Evolutionary conservation across 2,888 invertebrate genomes (phyloP).

Genomic region (Orthosia gracilis): DNA sequence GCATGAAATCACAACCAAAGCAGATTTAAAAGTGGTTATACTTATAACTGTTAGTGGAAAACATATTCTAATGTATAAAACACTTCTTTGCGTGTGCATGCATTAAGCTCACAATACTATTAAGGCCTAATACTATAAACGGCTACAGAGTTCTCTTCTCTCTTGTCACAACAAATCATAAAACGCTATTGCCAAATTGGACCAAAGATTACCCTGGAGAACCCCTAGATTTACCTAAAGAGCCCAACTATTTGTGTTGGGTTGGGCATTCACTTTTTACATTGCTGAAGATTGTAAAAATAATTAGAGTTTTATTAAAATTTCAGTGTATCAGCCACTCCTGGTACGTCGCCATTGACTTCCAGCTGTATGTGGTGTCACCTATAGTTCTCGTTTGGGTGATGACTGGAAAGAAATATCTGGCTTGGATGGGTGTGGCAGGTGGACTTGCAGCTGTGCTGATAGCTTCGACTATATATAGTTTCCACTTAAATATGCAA

Average conservation of each 20-base stretch:
- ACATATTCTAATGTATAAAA: neutral
- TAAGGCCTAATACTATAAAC: neutral
- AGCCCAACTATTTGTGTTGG: neutral
- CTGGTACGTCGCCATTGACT: conserved; percentile 76
- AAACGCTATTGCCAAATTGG: neutral
- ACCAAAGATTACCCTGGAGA: neutral
- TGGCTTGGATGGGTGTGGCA: conserved; percentile 72
- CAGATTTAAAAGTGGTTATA: too few relatives aligned
- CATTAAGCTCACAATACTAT: neutral
- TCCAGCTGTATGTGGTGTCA: conserved; percentile 76
- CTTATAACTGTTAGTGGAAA: neutral
- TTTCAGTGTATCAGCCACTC: conserved; percentile 76
- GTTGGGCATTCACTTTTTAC: neutral
- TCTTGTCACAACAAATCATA: neutral
- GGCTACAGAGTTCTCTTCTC: neutral
- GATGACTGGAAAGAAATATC: conserved; percentile 63
- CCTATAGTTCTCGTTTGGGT: conserved; percentile 77
- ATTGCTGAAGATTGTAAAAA: neutral
- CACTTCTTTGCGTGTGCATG: neutral
- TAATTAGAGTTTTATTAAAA: neutral
- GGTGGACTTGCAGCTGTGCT: conserved; percentile 52
- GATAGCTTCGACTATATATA: conserved; percentile 56
- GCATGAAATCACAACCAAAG: neutral
- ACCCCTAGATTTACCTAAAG: neutral
- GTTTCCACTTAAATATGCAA: conserved; percentile 54